Evolutionary conservation across 2,888 invertebrate species (phyloP).

Genomic region (Lasius platythorax): DNA sequence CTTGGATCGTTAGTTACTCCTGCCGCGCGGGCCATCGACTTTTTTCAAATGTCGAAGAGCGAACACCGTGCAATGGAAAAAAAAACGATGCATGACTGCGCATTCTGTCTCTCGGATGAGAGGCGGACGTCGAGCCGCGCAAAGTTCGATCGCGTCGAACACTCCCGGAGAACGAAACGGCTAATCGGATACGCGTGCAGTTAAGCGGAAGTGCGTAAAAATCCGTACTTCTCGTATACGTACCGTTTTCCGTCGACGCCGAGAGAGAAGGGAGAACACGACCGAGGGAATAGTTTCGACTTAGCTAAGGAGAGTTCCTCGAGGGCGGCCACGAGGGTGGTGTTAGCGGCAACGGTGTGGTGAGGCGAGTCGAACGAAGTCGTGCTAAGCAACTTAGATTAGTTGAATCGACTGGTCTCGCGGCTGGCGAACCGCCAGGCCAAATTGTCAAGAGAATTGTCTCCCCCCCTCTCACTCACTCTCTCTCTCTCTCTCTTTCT

Average conservation of each 20-base stretch:
- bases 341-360: conserved; percentile 62
- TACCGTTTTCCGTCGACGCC: not conserved
- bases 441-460: conserved; percentile 83
- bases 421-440: conserved; percentile 82
- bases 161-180: not conserved
- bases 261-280: not conserved
- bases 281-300: conserved; percentile 13
- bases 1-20: not conserved
- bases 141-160: not conserved
- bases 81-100: not conserved
- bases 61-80: not conserved
- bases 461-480: conserved; percentile 46
- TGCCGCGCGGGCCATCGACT: not conserved
- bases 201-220: conserved; percentile 31
- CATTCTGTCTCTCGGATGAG: not conserved
- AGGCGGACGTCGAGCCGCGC: not conserved
- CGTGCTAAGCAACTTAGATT: conserved; percentile 84
- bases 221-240: not conserved
- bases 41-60: not conserved
- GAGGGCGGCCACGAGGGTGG: conserved; percentile 68
- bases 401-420: conserved; percentile 84
- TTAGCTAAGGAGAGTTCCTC: conserved; percentile 71
- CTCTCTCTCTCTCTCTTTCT: not conserved
- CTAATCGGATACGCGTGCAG: conserved; percentile 6
- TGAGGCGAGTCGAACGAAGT: conserved; percentile 77